These are phyloP conservation scores for Acrocera orbiculus DNA, from an alignment of 2,888 invertebrate species.

Conservation along the genomic window DNA sequence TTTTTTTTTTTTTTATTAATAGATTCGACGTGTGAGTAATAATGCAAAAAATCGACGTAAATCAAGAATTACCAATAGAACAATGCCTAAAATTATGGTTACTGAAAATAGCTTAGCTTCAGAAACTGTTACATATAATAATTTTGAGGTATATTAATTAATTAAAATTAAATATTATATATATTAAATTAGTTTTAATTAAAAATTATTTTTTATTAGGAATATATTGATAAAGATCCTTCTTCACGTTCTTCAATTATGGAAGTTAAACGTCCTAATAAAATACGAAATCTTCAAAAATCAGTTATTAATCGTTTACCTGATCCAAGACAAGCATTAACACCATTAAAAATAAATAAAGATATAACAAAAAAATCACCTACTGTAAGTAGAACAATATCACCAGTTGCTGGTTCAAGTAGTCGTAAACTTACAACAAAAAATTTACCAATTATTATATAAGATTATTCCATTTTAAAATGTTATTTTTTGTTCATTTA, in stretches of 20 bases:
- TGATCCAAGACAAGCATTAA: slow-evolving; percentile 11
- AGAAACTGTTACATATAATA: slow-evolving; percentile 10
- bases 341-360: slow-evolving; percentile 14
- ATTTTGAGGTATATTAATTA: slow-evolving; percentile 11
- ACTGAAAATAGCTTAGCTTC: slow-evolving; percentile 3
- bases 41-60: slow-evolving; percentile 15
- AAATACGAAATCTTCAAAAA: background rate
- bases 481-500: no score
- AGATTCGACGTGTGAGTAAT: slow-evolving; percentile 16
- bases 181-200: slow-evolving; percentile 6
- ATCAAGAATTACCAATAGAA: slow-evolving; percentile 9
- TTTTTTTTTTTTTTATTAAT: slow-evolving; percentile 1
- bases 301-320: slow-evolving; percentile 10
- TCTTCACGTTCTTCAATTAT: slow-evolving; percentile 11
- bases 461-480: slow-evolving; percentile 3
- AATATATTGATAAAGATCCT: slow-evolving; percentile 10
- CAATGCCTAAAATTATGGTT: slow-evolving; percentile 5
- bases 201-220: no score
- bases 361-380: slow-evolving; percentile 8
- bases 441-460: slow-evolving; percentile 22
- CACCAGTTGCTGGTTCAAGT: slow-evolving; percentile 9
- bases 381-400: slow-evolving; percentile 13
- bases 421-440: slow-evolving; percentile 21
- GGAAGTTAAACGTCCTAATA: background rate
- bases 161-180: background rate